Evolutionary conservation across 2,888 invertebrate species (phyloP).

Genomic region (Ochropleura leucogaster): DNA sequence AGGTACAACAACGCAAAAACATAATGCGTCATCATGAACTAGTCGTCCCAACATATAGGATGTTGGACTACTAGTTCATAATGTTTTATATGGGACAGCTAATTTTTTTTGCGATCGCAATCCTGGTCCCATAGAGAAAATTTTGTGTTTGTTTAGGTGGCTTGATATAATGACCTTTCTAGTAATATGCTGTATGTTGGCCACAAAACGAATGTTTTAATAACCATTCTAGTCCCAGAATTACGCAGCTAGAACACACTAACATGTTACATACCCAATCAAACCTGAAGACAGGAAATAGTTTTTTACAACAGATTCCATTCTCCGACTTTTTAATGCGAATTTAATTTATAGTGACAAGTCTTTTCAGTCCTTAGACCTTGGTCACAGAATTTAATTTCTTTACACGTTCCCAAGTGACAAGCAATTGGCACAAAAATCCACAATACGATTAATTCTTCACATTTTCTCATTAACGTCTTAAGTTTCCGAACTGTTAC

Average conservation of each 20-base stretch:
- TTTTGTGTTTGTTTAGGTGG: too few relatives aligned
- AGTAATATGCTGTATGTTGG: not conserved
- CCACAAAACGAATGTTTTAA: not conserved
- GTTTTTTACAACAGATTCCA: conserved; percentile 22
- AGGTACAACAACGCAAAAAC: too few relatives aligned
- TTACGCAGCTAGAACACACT: not conserved
- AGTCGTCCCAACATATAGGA: too few relatives aligned
- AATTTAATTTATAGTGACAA: conserved; percentile 58
- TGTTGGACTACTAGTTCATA: too few relatives aligned
- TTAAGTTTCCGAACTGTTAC: conserved; percentile 61
- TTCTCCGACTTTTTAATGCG: conserved; percentile 25
- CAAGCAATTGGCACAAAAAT: conserved; percentile 63
- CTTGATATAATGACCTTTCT: too few relatives aligned
- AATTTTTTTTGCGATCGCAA: too few relatives aligned
- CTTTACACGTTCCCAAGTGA: conserved; percentile 45
- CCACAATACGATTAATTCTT: conserved; percentile 59
- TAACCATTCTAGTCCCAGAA: not conserved
- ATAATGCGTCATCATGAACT: too few relatives aligned
- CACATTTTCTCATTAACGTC: conserved; percentile 63
- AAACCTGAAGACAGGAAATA: conserved; percentile 21
- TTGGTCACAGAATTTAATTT: conserved; percentile 53
- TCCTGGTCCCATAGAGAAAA: too few relatives aligned
- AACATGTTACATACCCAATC: conserved; percentile 5
- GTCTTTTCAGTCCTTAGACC: conserved; percentile 45
- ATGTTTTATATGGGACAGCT: too few relatives aligned